A percentile compares a stretch with the other conserved stretches of the same genome.
Evolutionary conservation across 2,888 invertebrate genomes (phyloP).

Genomic region (Melipona bicolor): DNA sequence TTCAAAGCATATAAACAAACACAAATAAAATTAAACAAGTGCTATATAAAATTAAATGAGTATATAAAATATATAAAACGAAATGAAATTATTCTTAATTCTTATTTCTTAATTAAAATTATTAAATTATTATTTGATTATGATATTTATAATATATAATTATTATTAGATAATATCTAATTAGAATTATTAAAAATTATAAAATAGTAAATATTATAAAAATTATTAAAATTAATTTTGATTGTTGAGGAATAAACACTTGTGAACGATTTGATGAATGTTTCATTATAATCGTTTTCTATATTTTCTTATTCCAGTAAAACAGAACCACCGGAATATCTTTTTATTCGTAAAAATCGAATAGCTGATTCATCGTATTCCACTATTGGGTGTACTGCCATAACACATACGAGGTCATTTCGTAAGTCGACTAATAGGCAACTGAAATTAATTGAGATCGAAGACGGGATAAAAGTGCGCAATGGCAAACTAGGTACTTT

Average conservation of each 20-base stretch:
- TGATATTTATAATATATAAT: no score
- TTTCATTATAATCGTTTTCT: slow-evolving; percentile 10
- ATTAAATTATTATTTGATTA: no score
- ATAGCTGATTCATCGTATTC: slow-evolving; percentile 51
- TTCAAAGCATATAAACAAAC: no score
- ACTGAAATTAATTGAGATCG: slow-evolving; percentile 69
- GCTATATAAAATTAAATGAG: no score
- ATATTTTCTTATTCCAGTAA: not conserved
- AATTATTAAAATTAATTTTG: not conserved
- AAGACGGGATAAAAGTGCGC: slow-evolving; percentile 54
- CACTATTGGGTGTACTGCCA: slow-evolving; percentile 40
- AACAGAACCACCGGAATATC: slow-evolving; percentile 13
- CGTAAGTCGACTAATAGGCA: slow-evolving; percentile 54
- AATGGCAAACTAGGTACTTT: slow-evolving; percentile 29
- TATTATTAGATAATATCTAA: no score
- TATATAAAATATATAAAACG: no score
- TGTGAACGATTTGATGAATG: not conserved
- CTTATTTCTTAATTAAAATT: no score
- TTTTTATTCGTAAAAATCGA: slow-evolving; percentile 36
- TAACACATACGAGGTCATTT: slow-evolving; percentile 44
- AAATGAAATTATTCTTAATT: no score
- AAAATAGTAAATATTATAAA: no score
- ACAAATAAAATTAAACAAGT: no score
- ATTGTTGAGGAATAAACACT: not conserved
- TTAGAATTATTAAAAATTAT: no score